phyloP scores from a whole-genome alignment of 2,888 invertebrate species.

The Xestia ashworthii region DNA sequence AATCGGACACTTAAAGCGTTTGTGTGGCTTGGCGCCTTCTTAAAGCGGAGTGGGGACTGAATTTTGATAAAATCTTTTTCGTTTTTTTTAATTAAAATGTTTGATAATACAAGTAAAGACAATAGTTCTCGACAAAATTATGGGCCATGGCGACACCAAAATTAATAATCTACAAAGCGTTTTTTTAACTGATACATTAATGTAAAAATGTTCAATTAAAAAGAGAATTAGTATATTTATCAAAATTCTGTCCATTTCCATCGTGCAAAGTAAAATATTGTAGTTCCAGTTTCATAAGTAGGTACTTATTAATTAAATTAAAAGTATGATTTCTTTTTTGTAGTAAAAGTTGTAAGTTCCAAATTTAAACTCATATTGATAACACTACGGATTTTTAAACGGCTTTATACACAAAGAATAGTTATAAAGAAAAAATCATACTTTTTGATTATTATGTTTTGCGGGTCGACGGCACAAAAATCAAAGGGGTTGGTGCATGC shows the following conservation, averaged over 20 bases:
- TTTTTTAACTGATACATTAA: neutral
- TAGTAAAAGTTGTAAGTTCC: neutral
- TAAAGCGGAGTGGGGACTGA: conserved; percentile 30
- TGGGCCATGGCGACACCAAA: neutral
- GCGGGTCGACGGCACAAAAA: conserved; percentile 52
- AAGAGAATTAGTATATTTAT: conserved; percentile 22
- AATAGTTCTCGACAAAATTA: neutral
- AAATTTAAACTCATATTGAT: neutral
- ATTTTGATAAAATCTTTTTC: conserved; percentile 45
- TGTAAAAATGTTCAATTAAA: neutral
- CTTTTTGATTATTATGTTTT: conserved; percentile 2
- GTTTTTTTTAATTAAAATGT: neutral
- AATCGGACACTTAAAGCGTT: conserved; percentile 79
- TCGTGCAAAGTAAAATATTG: conserved; percentile 49
- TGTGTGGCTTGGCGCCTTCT: conserved; percentile 48
- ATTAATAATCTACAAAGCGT: too few relatives aligned
- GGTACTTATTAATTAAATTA: conserved; percentile 9
- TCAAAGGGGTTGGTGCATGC: conserved; percentile 51
- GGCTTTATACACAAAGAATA: neutral
- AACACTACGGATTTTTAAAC: neutral
- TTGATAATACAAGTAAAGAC: neutral
- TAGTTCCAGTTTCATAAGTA: conserved; percentile 7
- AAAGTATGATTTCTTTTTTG: conserved; percentile 37
- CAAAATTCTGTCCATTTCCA: conserved; percentile 29
- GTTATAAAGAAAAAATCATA: conserved; percentile 29